Base-by-base conservation (phyloP, 1,140 invertebrate genomes). In the Macrocentrus cingulum region DNA sequence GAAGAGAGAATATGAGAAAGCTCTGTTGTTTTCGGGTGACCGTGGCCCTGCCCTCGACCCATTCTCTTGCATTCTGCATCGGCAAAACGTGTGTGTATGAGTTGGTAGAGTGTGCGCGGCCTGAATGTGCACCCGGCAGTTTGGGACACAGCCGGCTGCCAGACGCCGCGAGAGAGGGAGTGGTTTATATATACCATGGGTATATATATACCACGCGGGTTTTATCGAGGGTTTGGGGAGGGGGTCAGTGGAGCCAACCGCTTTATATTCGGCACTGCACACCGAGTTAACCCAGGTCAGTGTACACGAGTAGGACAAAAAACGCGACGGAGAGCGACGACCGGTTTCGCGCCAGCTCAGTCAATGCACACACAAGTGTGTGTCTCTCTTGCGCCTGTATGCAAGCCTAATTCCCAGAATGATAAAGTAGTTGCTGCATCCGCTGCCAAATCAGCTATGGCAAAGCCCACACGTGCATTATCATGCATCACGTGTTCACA, bases 251-350 rank as follows among this genome's bases (percentile, higher is more conserved):
- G 67, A 64, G 63, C 63, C 67, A 63, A 56, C 65, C 67, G 71
- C 70, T 74, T 72, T 75, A 75, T 76, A 75, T 77, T 77, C 72
- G 75, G 70, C 70, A 71, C 68, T 66, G 69, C 64, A 65, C 69
- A 60, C 59, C 67, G 60, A 69, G 74, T 77, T 77, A 74, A 70
- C 75, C 75, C 71, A 77, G 76, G 76, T 77, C 75, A 77, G 76
- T 75, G 67, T 67, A 29, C 39, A 34, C 5, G 52, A 25, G 37
- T 36, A 37, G 15, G 13, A 13, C 13, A 34, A 48, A 46, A 52
- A 50, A 54, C 46, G 41, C 39, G 42, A 56, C 36, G 41, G 44
- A 37, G 54, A 44, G 50, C 60, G 37, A 59, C 50, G 45, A 64
- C 36, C 37, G 59, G 37, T 25, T 57, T 57, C 46, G 36, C 45